Conservation (phyloP, 1,140 invertebrate species). For the Nomia melanderi region DNA sequence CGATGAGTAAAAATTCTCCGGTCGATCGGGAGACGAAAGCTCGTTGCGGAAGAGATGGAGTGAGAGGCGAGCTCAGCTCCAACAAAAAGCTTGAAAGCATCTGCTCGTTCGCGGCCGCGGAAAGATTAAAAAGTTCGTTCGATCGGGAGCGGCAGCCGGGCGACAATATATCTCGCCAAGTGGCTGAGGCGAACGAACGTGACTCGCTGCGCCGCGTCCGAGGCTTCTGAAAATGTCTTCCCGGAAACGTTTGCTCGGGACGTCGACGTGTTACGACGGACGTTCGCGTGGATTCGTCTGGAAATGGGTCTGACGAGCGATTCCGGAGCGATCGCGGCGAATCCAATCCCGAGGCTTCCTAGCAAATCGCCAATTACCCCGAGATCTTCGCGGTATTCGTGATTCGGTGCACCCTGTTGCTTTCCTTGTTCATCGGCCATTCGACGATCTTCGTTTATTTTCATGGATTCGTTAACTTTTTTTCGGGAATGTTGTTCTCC, state of each 20-base stretch:
- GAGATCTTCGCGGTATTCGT: no score
- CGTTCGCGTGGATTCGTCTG: no score
- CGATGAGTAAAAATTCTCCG: slow-evolving; percentile 24
- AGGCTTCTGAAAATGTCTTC: background rate
- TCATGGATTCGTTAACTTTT: no score
- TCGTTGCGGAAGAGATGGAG: background rate
- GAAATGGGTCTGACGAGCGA: no score
- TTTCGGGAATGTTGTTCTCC: no score
- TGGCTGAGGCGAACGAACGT: slow-evolving; percentile 14
- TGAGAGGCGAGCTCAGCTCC: background rate
- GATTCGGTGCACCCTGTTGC: no score
- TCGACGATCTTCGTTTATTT: no score
- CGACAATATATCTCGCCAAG: slow-evolving; percentile 53
- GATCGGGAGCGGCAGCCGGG: slow-evolving; percentile 15
- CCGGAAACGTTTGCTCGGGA: background rate
- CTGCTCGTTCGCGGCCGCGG: slow-evolving; percentile 51
- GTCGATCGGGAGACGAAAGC: slow-evolving; percentile 25
- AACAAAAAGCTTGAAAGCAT: slow-evolving; percentile 54
- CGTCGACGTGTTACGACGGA: background rate
- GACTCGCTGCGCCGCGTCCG: background rate
- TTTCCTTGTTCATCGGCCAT: no score
- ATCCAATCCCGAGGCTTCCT: no score
- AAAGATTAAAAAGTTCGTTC: slow-evolving; percentile 63
- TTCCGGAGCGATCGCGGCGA: no score
- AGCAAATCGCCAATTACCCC: no score